Evolutionary conservation across 2,888 invertebrate genomes (phyloP), one percentile per base, ranked within the genome.

Genomic region (Diabrotica balteata): DNA sequence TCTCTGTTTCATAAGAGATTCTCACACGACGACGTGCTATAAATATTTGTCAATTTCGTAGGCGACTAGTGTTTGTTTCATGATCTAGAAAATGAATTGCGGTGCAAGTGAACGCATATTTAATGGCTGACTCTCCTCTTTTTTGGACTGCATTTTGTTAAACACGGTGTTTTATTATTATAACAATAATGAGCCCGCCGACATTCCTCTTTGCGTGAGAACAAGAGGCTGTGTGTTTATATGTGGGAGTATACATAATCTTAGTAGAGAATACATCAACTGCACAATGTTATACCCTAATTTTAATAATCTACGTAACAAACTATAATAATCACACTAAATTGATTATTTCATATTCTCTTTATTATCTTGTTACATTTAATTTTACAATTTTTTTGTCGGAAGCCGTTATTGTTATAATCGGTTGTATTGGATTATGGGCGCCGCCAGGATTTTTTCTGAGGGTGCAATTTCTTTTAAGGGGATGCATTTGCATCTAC

Each of bases 131-230:
- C 32, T 32, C 32, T 47, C 47, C 7, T 47, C 47, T 65, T 68
- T 62, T 68, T 65, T 46, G 65, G 59, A 61, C 58, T 66, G 61
- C 68, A 49, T 66, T 66, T 62, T 62, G 68, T 62, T 58, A 54
- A 62, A 68, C 68, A 62, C 52, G 62, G 53, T 65, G 65, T 68
- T 68, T 58, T 68, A 68, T 68, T 68, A 68, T 68, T 63, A 65
- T 65, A 60, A 60, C 66, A 52, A 22, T 69, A 66, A 69, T 58
- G 51, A 69, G 63, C 60, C 59, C 52, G 59, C 59, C 66, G 66
- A 63, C 66, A 66, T 63, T 54, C 46, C 53, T 46, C 55, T 59
- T 64, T 52, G 17, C 22, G 65, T 63, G 66, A 66, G 69, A 69
- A 66, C 66, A 69, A 62, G 52, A 54, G 42, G 54, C 55, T 69